Evolutionary conservation across 2,888 invertebrate species (phyloP).

Genomic region (Netelia melanura): DNA sequence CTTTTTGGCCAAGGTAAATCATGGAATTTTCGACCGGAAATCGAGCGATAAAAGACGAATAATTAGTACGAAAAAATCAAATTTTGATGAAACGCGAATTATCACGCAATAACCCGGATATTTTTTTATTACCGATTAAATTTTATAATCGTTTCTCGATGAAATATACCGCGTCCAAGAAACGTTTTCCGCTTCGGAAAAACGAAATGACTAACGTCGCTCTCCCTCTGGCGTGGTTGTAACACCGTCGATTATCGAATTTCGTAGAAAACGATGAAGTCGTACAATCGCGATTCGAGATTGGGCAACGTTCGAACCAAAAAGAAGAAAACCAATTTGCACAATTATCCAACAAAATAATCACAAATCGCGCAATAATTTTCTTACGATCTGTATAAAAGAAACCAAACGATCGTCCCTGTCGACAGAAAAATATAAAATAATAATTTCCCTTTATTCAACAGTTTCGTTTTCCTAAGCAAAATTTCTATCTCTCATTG

Average conservation of each 20-base stretch:
- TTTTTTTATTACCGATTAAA: too few species aligned
- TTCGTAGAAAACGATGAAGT: slow-evolving; percentile 23
- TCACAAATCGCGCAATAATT: neutral
- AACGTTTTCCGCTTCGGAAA: slow-evolving; percentile 2
- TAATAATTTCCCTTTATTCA: neutral
- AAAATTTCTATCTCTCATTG: too few species aligned
- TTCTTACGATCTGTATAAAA: neutral
- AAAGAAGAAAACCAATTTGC: neutral
- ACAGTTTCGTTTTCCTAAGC: neutral
- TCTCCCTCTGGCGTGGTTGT: neutral
- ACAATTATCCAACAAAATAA: neutral
- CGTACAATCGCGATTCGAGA: neutral
- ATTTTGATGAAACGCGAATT: too few species aligned
- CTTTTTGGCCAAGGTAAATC: too few species aligned
- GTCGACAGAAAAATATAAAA: too few species aligned
- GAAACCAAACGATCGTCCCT: neutral
- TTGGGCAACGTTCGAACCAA: neutral
- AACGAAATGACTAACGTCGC: neutral
- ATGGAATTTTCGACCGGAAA: too few species aligned
- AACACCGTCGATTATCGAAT: slow-evolving; percentile 20
- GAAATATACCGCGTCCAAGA: neutral
- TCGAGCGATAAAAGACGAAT: too few species aligned
- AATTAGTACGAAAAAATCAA: too few species aligned
- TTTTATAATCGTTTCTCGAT: neutral
- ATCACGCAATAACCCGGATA: too few species aligned